Base-by-base conservation (phyloP, 64 coral and sea anemone species). In the Pocillopora damicornis region DNA sequence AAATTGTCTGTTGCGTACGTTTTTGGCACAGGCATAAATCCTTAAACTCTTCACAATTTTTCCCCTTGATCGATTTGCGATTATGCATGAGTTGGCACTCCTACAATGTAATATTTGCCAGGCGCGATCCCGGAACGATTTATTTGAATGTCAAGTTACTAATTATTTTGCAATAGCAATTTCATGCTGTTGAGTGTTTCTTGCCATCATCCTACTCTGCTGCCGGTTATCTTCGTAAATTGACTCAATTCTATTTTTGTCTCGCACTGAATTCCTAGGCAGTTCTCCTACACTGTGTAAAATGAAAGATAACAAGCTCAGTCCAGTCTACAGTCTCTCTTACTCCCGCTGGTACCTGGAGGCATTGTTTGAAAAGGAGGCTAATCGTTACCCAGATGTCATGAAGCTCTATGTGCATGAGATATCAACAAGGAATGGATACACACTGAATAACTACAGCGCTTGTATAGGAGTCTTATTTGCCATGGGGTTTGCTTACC, bases 331-430 rank as follows among this genome's bases (percentile, higher is more conserved):
- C 64, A 92, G 73, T 35, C 65, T 92, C n/a, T 87, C 83, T 10
- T 92, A 66, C 58, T 87, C 37, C 0, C 83, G 90, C 64, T 92
- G 90, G 90, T 76, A 78, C 17, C 75, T 86, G 5, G 90, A 92
- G 58, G 90, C 90, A 1, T 13, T 92, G 23, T 92, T 92, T 37
- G 90, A 92, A 25, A 92, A 87, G 42, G 90, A 92, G 79, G 90
- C 90, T 45, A 45, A 66, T 34, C 87, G 75, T 51, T 88, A 77
- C 75, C 87, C 87, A 42, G 36, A 9, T 8, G 87, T 88, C 76
- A 23, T 78, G 25, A 75, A 60, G 34, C 57, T 5, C 17, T 88
- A 77, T 38, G 87, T 88, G 17, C 35, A 37, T 0, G 16, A 22
- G 18, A 17, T 88, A 10, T 74, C 87, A 25, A 88, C 76, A 1